Conservation (phyloP, 2,888 invertebrate species). For the Latrodectus elegans region DNA sequence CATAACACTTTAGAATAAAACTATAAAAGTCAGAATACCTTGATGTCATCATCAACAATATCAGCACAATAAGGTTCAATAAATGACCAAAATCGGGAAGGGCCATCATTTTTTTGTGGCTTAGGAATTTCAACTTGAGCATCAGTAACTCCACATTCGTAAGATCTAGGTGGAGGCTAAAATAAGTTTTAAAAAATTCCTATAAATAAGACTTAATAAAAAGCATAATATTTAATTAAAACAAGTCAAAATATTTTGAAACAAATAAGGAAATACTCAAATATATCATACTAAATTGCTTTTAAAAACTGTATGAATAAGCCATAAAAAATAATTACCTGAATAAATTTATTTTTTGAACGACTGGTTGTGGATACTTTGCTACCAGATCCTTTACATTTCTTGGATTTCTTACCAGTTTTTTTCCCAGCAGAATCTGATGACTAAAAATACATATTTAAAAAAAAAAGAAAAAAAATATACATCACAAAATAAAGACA, state of each 20-base stretch:
- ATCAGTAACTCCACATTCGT: conserved; percentile 75
- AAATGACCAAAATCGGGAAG: conserved; percentile 95
- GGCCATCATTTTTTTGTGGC: conserved; percentile 90
- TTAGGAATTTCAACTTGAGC: conserved; percentile 18
- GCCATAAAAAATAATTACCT: conserved; percentile 62
- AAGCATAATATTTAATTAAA: no score
- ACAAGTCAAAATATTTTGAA: no score
- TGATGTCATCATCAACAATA: conserved; percentile 88
- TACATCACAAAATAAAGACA: no score
- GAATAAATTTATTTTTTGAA: conserved; percentile 72
- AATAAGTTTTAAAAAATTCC: conserved; percentile 3
- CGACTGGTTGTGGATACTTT: conserved; percentile 11
- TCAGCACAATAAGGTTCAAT: conserved; percentile 95
- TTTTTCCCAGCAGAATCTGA: conserved; percentile 33
- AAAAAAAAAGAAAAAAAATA: no score
- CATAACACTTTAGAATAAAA: no score
- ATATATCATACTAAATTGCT: no score
- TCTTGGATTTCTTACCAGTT: conserved; percentile 13
- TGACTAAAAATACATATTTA: conserved; percentile 1
- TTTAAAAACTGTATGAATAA: not conserved
- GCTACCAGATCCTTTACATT: conserved; percentile 11
- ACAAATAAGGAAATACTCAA: no score
- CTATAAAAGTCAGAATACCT: conserved; percentile 74
- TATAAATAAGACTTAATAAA: not conserved
- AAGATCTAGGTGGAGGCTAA: conserved; percentile 1